Evolutionary conservation across 1,140 invertebrate genomes (phyloP), one percentile per base, ranked within the genome.

Genomic region (Bombus sibiricus): DNA sequence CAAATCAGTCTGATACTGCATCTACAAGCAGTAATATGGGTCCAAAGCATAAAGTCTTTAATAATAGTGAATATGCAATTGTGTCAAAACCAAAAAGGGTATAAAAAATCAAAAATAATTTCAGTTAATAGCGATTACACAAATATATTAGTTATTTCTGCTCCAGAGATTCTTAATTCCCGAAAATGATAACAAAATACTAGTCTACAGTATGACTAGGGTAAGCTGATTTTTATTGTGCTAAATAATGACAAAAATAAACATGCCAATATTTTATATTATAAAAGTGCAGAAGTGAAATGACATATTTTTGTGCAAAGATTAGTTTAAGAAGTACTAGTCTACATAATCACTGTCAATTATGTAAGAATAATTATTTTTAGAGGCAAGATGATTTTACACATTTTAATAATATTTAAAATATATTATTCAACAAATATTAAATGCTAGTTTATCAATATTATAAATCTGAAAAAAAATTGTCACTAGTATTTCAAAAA

Each of bases 31-130:
- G 94, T 64, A 93, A 95, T 71, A 82, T 95, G 78, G 95, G 95
- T 83, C 94, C 96, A 18, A 96, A 96, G 90, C 97, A 97, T 92
- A 96, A 96, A 90, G 96, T 96, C 90, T 97, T 97, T 86, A 98
- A 98, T 94, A 96, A 97, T 78, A 96, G 96, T 76, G 97, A 97
- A 91, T 98, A 98, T 95, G 97, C 97, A 71, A 96, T 98, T 90
- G 96, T 98, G 68, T 97, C 97, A 90, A 98, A 98, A 93, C 96
- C 97, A 93, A 98, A 98, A 96, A 96, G 96, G 95, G 97, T 97
- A 93, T 97, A 95, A 96, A 64, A 68, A n/a, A 41, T 83, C 8
- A 37, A 10, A 64, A 57, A 72, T 47, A 41, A 71, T 39, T 81
- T 64, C 43, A 28, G 8, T 79, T 74, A n/a, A 34, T 57, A 43